These are phyloP conservation scores for Alethe diademata DNA, from an alignment of 2,113 vertebrate genomes.

Conservation along the genomic window DNA sequence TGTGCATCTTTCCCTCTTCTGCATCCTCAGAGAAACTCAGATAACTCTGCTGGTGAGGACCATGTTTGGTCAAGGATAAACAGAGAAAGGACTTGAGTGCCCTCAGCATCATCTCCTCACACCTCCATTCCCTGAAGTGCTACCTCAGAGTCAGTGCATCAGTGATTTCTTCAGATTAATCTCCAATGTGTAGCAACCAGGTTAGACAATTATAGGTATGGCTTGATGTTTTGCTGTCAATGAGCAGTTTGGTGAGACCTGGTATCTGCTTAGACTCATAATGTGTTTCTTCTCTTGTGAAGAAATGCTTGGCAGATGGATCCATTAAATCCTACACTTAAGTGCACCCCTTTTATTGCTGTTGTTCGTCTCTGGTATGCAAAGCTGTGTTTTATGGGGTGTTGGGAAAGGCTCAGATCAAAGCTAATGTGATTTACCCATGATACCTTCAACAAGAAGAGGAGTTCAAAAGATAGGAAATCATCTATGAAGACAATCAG, in stretches of 20 bases:
- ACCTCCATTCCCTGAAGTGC: neutral
- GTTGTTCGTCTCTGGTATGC: neutral
- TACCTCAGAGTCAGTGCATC: neutral
- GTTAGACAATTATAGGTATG: neutral
- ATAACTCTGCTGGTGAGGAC: neutral
- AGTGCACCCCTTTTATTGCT: neutral
- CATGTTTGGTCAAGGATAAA: neutral
- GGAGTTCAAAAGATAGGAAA: slow-evolving; percentile 2
- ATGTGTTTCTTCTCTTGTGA: neutral
- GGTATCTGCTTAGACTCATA: neutral
- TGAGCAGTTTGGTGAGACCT: neutral
- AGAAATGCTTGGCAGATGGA: slow-evolving; percentile 32
- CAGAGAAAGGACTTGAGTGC: neutral
- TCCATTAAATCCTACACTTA: neutral
- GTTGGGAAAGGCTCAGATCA: neutral
- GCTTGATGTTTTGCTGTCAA: neutral
- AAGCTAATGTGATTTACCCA: neutral
- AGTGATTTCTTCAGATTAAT: neutral
- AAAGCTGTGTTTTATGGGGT: slow-evolving; percentile 14
- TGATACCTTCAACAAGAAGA: neutral
- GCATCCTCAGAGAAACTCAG: neutral
- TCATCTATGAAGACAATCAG: neutral
- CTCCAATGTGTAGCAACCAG: neutral
- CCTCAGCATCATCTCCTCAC: neutral
- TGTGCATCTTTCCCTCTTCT: neutral